Conservation (phyloP, 2,888 invertebrate species). For the Cheiracanthium punctorium region DNA sequence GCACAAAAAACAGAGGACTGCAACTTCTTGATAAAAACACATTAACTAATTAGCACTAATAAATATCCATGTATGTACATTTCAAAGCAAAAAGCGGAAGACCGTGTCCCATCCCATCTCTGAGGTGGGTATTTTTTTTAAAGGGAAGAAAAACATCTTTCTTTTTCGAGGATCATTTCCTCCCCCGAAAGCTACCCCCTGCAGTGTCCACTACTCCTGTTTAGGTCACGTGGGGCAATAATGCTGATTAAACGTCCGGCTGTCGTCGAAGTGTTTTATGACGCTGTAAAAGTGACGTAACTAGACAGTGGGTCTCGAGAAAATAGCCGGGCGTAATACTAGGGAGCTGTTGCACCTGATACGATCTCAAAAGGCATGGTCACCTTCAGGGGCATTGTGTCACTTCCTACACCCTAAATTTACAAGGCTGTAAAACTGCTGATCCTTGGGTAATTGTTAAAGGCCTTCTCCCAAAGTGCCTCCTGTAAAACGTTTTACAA, state of each 20-base stretch:
- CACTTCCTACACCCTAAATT: background rate
- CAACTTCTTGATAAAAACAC: too few species aligned
- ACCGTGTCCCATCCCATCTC: too few species aligned
- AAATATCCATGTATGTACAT: too few species aligned
- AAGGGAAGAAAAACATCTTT: background rate
- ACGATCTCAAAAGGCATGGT: conserved; percentile 30
- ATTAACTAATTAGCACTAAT: too few species aligned
- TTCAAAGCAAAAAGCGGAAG: too few species aligned
- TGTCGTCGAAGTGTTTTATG: conserved; percentile 61
- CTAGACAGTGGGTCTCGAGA: conserved; percentile 31
- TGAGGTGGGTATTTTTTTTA: too few species aligned
- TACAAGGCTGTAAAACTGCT: conserved; percentile 22
- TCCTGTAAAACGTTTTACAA: background rate
- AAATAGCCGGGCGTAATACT: conserved; percentile 7
- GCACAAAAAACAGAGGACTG: too few species aligned
- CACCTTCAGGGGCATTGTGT: background rate
- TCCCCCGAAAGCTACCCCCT: background rate
- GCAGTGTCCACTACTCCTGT: conserved; percentile 4
- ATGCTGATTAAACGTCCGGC: conserved; percentile 52
- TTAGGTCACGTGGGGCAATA: conserved; percentile 63
- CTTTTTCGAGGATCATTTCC: background rate
- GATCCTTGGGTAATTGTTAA: background rate
- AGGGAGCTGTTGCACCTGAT: conserved; percentile 46
- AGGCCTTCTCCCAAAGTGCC: background rate
- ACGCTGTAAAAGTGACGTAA: conserved; percentile 64